Evolutionary conservation across 2,888 invertebrate genomes (phyloP).

Genomic region (Clunio marinus): DNA sequence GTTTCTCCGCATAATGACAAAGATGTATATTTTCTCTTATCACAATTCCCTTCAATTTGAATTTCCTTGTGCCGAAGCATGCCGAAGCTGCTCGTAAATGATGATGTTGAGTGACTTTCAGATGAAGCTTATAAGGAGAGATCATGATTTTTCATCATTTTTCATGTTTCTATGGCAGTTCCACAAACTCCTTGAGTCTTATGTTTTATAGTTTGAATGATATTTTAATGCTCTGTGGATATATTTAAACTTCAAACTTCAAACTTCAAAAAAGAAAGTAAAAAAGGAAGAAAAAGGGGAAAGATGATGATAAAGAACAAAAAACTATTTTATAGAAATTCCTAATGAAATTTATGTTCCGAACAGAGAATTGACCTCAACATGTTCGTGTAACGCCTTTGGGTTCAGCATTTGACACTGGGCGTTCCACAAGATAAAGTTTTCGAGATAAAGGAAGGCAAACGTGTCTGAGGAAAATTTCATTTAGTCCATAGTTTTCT

Average conservation of each 20-base stretch:
- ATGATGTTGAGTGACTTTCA: conserved; percentile 14
- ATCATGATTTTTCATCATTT: conserved; percentile 13
- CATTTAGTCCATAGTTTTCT: not conserved
- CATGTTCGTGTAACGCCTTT: conserved; percentile 29
- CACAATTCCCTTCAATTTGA: conserved; percentile 31
- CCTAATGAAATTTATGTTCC: conserved; percentile 13
- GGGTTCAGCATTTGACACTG: conserved; percentile 29
- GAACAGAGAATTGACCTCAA: conserved; percentile 16
- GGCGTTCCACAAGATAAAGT: conserved; percentile 26
- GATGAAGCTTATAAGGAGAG: not conserved
- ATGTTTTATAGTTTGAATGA: not conserved
- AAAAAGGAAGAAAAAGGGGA: not conserved
- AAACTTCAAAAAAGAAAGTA: too few species aligned
- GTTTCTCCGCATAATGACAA: conserved; percentile 23
- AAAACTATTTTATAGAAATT: conserved; percentile 6
- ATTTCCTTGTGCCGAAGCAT: conserved; percentile 9
- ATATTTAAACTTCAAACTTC: too few species aligned
- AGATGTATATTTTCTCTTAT: conserved; percentile 15
- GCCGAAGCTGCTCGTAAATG: not conserved
- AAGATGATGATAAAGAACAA: too few species aligned
- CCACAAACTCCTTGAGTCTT: not conserved
- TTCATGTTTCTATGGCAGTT: not conserved
- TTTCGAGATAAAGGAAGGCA: not conserved
- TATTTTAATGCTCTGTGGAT: not conserved
- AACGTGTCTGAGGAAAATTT: not conserved